Base-by-base conservation (phyloP, 2,888 invertebrate species). In the Brenthis daphne region DNA sequence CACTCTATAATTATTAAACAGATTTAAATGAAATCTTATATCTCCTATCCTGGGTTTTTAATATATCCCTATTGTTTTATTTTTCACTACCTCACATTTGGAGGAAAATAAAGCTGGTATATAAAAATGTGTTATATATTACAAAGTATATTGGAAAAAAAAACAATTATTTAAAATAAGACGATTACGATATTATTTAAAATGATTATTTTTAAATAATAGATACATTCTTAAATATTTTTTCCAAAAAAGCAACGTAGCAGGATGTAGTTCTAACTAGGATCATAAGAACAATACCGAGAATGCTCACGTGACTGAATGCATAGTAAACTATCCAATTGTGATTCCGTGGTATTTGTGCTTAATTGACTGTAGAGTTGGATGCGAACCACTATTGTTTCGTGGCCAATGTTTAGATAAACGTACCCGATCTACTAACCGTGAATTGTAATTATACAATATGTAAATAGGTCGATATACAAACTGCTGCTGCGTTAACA, bases 361-460 rank as follows among this genome's bases (percentile, higher is more conserved):
- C 77, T 80, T 79, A 87, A 85, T 87, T 82, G 82, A 77, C 78
- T 78, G 82, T 84, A 79, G 82, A 83, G 77, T 77, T 72, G 77
- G 69, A 75, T 77, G 63, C 53, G 63, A 63, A 53, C 72, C 65
- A 73, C 61, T 53, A 70, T 72, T 73, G 68, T 75, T 69, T 72
- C 48, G 54, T 57, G 48, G 57, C 64, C 63, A 68, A 43, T 70
- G 80, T 81, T 77, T 60, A 29, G 48, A 66, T 60, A 60, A 20
- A 51, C 54, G 20, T 55, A 33, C 54, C 29, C 14, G 60, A 66
- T 53, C 58, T 51, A 53, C 37, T 66, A 66, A 53, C 57, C 53
- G 53, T 55, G 55, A 64, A 64, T 64, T 48, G 47, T 16, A 48
- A 50, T 60, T 48, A 60, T 60, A 50, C 50, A 33, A 50, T 60